Base-by-base conservation (phyloP, 2,797 vertebrate species). In the Ibycter americanus region DNA sequence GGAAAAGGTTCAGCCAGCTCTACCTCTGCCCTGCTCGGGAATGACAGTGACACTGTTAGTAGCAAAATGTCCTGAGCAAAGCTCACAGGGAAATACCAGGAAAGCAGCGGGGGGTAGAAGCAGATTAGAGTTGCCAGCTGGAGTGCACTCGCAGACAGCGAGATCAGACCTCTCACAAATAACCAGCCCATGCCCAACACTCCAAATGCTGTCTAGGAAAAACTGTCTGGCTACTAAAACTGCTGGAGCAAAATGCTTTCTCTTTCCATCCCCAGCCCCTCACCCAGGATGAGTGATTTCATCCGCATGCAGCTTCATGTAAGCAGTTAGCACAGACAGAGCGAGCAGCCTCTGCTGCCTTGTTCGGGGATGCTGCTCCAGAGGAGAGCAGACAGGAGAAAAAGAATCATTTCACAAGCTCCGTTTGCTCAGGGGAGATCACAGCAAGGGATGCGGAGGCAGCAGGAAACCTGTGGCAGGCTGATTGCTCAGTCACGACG, bases 351-450 rank as follows among this genome's bases (percentile, higher is more conserved):
- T 34, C 40, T 7, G 11, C 13, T 14, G 1, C 2, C 70, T 78
- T 0, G 0, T 31, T 23, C 40, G 47, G 44, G 42, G 5, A 3
- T 25, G 40, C 2, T 82, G n/a, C 18, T 81, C 12, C 1, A 2
- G 8, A 11, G 15, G 15, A 13, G 15, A 62, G 17, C 11, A n/a
- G 55, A 4, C 4, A 58, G 21, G 23, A 44, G 12, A 16, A 61
- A 49, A 31, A 46, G 11, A 23, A 34, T 32, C 0, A n/a, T 51
- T 51, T 51, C 11, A 26, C 1, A 0, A 66, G 12, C 7, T 20
- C 11, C 2, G 4, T 67, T 70, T 42, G 38, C 38, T 38, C 32
- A 8, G 25, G 14, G 44, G 23, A 78, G 20, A 49, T 32, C 26
- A 34, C 16, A 67, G 31, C 27, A 20, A 47, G 22, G 6, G 32